Conservation (phyloP, 1,140 invertebrate species). For the Drosophila punjabiensis region DNA sequence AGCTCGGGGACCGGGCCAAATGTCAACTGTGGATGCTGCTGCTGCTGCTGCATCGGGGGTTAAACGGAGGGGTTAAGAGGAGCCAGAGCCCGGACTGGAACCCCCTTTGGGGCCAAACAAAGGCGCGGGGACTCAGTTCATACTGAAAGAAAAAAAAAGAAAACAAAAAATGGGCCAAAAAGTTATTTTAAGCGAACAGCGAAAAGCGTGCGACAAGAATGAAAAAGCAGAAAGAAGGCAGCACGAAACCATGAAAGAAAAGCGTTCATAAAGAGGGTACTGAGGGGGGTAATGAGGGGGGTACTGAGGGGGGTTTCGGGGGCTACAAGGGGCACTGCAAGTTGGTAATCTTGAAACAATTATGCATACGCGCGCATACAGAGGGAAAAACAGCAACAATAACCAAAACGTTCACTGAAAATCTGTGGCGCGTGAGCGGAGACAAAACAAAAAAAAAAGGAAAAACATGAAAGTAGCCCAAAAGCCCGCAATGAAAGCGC, state of each 20-base stretch:
- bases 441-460: constrained; percentile 62
- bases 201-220: constrained; percentile 55
- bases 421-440: constrained; percentile 75
- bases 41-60: constrained; percentile 22
- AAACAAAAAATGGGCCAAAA: constrained; percentile 71
- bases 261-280: constrained; percentile 30
- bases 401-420: constrained; percentile 22
- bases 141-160: too few species aligned
- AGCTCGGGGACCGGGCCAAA: constrained; percentile 30
- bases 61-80: constrained; percentile 8
- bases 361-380: constrained; percentile 76
- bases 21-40: constrained; percentile 32
- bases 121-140: constrained; percentile 27
- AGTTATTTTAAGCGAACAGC: constrained; percentile 77
- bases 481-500: constrained; percentile 76
- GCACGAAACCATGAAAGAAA: constrained; percentile 44
- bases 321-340: constrained; percentile 4
- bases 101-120: constrained; percentile 56
- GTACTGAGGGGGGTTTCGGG: background rate
- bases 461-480: constrained; percentile 42
- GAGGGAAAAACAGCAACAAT: constrained; percentile 18
- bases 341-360: constrained; percentile 78
- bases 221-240: constrained; percentile 29
- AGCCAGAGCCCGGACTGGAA: background rate
- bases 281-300: background rate